Evolutionary conservation across 2,797 vertebrate genomes (phyloP).

Genomic region (Rhynchonycteris naso): DNA sequence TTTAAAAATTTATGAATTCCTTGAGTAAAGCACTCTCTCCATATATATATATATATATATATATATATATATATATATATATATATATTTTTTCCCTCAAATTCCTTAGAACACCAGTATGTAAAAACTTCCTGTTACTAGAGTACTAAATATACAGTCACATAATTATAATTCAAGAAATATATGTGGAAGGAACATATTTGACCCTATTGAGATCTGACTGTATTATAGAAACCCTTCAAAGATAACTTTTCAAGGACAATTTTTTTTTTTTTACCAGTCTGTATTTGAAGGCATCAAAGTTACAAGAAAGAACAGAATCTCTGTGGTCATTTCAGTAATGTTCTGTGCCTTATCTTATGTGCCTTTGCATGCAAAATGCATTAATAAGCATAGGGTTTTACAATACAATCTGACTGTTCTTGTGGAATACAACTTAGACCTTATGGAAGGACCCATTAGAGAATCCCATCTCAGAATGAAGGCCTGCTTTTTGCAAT

Average conservation of each 20-base stretch:
- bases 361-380: not conserved
- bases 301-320: not conserved
- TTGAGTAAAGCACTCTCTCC: not conserved
- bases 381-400: not conserved
- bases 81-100: not conserved
- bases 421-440: not conserved
- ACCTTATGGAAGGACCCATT: not conserved
- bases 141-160: not conserved
- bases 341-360: not conserved
- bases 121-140: not conserved
- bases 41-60: not conserved
- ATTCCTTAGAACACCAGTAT: not conserved
- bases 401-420: not conserved
- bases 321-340: not conserved
- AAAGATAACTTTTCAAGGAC: not conserved
- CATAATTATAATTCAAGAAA: slow-evolving; percentile 34
- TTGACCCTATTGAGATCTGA: slow-evolving; percentile 22
- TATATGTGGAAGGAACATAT: not conserved
- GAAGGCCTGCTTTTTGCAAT: not conserved
- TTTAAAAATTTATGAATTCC: not conserved
- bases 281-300: not conserved
- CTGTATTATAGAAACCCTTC: slow-evolving; percentile 17
- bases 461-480: not conserved
- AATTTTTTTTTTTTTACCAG: not conserved
- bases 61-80: too few species aligned